These are phyloP conservation scores for Grammomys surdaster DNA, from an alignment of 2,113 vertebrate genomes.

Conservation along the genomic window DNA sequence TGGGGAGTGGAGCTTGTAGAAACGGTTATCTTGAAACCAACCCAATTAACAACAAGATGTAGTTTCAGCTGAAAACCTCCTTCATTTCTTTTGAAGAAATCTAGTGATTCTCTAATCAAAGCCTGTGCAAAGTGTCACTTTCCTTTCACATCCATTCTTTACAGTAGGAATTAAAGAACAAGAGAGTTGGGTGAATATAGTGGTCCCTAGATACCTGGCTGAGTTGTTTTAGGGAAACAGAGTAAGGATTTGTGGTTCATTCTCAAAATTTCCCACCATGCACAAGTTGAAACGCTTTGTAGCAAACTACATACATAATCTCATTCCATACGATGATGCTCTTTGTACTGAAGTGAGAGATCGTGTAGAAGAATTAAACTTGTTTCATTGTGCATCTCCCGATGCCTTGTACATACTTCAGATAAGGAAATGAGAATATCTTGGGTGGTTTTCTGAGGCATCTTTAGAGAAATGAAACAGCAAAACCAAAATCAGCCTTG, in stretches of 20 bases:
- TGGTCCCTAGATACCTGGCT: constrained; percentile 11
- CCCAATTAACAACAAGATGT: not conserved
- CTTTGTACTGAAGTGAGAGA: constrained; percentile 6
- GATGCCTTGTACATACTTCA: not conserved
- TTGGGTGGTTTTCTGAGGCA: not conserved
- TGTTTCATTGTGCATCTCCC: not conserved
- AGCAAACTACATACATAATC: constrained; percentile 5
- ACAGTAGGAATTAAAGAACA: constrained; percentile 58
- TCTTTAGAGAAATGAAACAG: not conserved
- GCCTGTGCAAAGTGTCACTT: not conserved
- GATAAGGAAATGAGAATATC: not conserved
- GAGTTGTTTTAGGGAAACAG: constrained; percentile 30
- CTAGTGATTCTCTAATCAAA: constrained; percentile 33
- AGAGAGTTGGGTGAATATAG: not conserved
- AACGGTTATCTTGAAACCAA: not conserved
- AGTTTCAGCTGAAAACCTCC: not conserved
- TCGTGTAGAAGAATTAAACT: constrained; percentile 10
- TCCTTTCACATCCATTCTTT: not conserved
- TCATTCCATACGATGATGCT: not conserved
- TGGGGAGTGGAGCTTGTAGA: too few species aligned
- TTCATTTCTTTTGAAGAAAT: constrained; percentile 40
- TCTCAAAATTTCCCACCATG: not conserved
- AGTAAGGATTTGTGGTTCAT: not conserved
- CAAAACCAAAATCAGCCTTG: not conserved
- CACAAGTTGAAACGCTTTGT: constrained; percentile 35